phyloP scores from a whole-genome alignment of 2,888 invertebrate genomes.

The Tenthredo livida region DNA sequence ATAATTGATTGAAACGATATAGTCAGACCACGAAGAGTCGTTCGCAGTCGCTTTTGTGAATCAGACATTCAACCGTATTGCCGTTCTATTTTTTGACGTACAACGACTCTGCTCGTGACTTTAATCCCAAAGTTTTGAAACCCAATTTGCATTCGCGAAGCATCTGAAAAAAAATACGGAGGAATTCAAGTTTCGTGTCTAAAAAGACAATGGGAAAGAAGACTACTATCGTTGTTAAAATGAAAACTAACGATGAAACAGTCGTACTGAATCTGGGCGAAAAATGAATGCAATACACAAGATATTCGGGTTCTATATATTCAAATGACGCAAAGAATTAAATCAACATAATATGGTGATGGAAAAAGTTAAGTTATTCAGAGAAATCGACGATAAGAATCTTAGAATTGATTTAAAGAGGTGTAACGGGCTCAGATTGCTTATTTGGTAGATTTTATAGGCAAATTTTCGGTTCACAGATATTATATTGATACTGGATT shows the following conservation, averaged over 20 bases:
- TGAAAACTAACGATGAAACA: constrained; percentile 25
- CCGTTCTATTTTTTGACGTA: constrained; percentile 48
- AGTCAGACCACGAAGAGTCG: neutral
- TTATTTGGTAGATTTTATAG: neutral
- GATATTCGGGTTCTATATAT: neutral
- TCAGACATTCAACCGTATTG: constrained; percentile 41
- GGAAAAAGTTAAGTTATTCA: neutral
- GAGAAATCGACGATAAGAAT: neutral
- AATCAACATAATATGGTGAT: too few relatives aligned
- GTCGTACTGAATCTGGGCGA: neutral
- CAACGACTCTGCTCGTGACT: constrained; percentile 49
- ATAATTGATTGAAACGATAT: neutral
- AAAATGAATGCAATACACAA: constrained; percentile 4
- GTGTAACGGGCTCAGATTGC: neutral
- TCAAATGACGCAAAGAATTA: neutral
- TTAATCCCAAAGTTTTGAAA: constrained; percentile 19
- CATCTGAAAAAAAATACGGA: constrained; percentile 42
- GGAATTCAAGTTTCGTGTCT: constrained; percentile 49
- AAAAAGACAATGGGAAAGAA: constrained; percentile 41
- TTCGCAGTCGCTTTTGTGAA: constrained; percentile 29
- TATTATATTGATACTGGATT: neutral
- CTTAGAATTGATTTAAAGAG: neutral
- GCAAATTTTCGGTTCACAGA: neutral
- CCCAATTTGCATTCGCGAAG: constrained; percentile 46
- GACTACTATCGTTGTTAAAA: constrained; percentile 32